Evolutionary conservation across 2,113 vertebrate species (phyloP).

Genomic region (Megaceryle torquata): DNA sequence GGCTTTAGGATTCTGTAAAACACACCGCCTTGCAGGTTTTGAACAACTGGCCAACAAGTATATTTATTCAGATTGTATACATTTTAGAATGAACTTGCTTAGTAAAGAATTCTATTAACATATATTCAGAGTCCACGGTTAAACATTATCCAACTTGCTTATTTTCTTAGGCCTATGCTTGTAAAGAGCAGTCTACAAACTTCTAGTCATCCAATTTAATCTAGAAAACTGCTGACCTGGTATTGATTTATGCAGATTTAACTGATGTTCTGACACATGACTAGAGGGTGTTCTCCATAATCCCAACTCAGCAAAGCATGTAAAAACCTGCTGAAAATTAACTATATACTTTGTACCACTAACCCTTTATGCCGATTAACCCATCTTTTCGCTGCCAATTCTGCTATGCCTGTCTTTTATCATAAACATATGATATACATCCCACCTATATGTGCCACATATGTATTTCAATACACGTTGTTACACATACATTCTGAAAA

Average conservation of each 20-base stretch:
- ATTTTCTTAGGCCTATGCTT: not conserved
- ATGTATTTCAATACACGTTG: not conserved
- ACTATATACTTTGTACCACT: not conserved
- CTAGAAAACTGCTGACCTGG: slow-evolving; percentile 29
- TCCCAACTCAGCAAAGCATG: slow-evolving; percentile 36
- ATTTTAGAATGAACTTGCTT: not conserved
- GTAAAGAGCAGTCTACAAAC: not conserved
- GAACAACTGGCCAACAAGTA: not conserved
- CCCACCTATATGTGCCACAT: no score
- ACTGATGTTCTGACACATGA: slow-evolving; percentile 30
- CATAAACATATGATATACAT: not conserved
- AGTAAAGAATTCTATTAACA: not conserved
- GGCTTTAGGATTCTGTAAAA: not conserved
- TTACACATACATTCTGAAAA: not conserved
- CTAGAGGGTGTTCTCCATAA: slow-evolving; percentile 28
- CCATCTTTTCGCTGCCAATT: not conserved
- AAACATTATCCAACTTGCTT: not conserved
- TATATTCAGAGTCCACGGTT: not conserved
- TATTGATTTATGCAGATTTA: slow-evolving; percentile 59
- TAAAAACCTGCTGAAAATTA: slow-evolving; percentile 15
- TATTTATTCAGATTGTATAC: not conserved
- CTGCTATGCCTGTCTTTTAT: not conserved
- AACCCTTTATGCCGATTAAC: not conserved
- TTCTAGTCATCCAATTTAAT: slow-evolving; percentile 9
- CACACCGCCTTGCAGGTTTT: not conserved